A percentile compares a stretch with the other conserved stretches of the same genome.
phyloP scores from a whole-genome alignment of 2,888 invertebrate genomes.

The Phymatocera aterrima region DNA sequence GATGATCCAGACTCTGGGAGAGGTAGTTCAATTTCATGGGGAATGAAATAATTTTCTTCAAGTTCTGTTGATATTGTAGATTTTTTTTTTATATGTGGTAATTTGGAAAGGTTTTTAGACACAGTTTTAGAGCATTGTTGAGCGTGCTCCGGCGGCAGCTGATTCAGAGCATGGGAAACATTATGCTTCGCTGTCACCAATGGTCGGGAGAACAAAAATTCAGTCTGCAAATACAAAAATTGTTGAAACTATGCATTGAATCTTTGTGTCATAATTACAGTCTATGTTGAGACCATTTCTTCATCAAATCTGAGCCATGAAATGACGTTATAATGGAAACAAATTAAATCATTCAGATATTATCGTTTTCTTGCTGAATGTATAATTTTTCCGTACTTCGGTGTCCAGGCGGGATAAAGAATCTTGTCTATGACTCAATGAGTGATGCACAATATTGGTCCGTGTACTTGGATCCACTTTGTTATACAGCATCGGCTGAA shows the following conservation, averaged over 20 bases:
- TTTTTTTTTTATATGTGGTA: neutral
- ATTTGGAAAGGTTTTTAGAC: neutral
- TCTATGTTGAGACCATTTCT: neutral
- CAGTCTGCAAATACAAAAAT: neutral
- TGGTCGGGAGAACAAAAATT: constrained; percentile 10
- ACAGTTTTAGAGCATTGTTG: neutral
- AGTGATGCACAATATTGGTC: neutral
- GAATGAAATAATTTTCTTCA: neutral
- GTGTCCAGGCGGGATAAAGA: neutral
- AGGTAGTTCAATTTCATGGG: neutral
- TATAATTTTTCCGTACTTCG: constrained; percentile 3
- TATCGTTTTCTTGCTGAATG: neutral
- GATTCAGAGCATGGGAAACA: neutral
- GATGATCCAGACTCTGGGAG: neutral
- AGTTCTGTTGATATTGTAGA: neutral
- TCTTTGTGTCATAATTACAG: neutral
- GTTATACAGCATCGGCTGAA: neutral
- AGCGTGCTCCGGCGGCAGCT: neutral
- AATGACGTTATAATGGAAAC: neutral
- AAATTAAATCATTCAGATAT: neutral
- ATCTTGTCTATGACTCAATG: neutral
- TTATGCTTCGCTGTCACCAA: neutral
- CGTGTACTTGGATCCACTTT: neutral
- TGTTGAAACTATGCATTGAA: neutral
- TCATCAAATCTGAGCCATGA: neutral